Evolutionary conservation across 2,113 vertebrate genomes (phyloP).

Genomic region (Glareola pratincola): DNA sequence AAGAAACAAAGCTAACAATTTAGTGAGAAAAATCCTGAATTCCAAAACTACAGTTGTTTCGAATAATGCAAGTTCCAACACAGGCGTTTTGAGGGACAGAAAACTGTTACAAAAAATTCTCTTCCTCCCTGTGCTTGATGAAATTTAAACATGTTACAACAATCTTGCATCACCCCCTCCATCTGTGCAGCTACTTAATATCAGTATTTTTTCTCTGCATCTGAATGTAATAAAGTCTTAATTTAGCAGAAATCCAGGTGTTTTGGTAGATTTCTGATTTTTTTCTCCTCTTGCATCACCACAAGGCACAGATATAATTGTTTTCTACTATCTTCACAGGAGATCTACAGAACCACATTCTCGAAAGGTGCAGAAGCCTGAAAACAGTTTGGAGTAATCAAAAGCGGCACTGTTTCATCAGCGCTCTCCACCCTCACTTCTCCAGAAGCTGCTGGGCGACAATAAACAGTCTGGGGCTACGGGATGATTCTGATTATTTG

Average conservation of each 20-base stretch:
- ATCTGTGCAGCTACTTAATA: not conserved
- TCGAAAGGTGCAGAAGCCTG: not conserved
- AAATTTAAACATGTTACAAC: not conserved
- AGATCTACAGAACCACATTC: slow-evolving; percentile 3
- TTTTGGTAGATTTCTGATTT: not conserved
- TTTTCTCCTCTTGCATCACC: not conserved
- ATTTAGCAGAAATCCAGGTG: slow-evolving; percentile 17
- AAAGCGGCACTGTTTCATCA: not conserved
- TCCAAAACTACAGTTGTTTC: not conserved
- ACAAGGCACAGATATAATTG: slow-evolving; percentile 7
- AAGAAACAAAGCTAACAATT: not conserved
- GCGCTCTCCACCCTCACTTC: not conserved
- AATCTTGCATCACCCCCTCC: not conserved
- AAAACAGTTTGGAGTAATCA: slow-evolving; percentile 3
- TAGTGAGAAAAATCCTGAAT: not conserved
- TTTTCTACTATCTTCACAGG: not conserved
- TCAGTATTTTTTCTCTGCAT: not conserved
- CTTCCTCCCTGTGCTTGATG: not conserved
- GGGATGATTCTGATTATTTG: not conserved
- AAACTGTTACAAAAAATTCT: not conserved
- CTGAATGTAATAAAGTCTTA: not conserved
- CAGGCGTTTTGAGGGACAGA: not conserved
- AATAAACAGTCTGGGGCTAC: not conserved
- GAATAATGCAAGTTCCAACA: not conserved
- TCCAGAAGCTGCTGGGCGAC: not conserved